Evolutionary conservation across 2,113 vertebrate genomes (phyloP).

Genomic region (Thymallus thymallus): DNA sequence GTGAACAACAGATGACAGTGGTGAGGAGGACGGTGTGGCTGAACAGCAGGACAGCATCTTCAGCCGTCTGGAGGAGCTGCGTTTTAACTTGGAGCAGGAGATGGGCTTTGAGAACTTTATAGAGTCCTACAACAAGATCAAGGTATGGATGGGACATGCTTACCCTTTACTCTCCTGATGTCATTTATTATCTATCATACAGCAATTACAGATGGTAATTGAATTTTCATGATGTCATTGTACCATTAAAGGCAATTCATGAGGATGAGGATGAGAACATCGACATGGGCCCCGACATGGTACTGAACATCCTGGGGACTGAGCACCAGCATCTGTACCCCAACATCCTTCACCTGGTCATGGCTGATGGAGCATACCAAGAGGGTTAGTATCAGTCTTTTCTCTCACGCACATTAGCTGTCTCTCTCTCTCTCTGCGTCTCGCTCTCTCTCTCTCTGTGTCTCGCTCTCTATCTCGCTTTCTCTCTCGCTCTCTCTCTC

Average conservation of each 20-base stretch:
- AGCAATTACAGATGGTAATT: background rate
- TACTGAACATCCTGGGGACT: conserved; percentile 82
- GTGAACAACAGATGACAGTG: conserved; percentile 81
- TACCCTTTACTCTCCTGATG: background rate
- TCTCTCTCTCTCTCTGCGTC: background rate
- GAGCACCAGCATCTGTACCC: conserved; percentile 92
- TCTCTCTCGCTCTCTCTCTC: too few species aligned
- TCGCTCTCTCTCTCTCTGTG: too few species aligned
- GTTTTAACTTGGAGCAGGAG: conserved; percentile 89
- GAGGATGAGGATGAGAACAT: conserved; percentile 97
- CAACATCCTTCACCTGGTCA: conserved; percentile 95
- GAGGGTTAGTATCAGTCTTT: conserved; percentile 77
- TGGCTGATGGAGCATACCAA: conserved; percentile 96
- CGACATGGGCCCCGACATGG: conserved; percentile 85
- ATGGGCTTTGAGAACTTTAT: conserved; percentile 97
- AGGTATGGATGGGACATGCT: conserved; percentile 68
- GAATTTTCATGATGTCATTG: background rate
- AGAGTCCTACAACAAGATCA: conserved; percentile 95
- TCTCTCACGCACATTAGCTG: background rate
- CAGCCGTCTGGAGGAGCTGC: conserved; percentile 91
- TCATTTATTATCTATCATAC: background rate
- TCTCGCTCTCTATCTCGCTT: too few species aligned
- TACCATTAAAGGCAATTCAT: conserved; percentile 82
- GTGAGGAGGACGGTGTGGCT: conserved; percentile 80
- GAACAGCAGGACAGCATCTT: conserved; percentile 91